Evolutionary conservation across 2,888 invertebrate species (phyloP), one percentile per base, ranked within the genome.

Genomic region (Odontocerum albicorne): DNA sequence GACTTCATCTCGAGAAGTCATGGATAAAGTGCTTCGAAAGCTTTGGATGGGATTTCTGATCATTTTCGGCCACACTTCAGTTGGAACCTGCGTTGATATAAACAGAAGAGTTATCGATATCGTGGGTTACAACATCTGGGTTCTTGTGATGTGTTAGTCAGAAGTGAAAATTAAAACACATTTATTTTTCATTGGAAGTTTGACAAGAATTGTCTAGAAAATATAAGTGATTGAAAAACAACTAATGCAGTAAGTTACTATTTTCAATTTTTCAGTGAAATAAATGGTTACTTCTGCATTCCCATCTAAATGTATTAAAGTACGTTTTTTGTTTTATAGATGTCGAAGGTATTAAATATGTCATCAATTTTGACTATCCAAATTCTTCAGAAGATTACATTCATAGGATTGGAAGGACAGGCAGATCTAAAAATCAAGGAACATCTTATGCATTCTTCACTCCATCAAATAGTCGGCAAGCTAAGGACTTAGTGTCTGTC

Each of bases 371-470:
- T 80, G 96, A 96, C 79, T 96, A 94, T 75, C 96, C 96, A 52
- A 91, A 91, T 73, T 93, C 92, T 57, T 92, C 93, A 50, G 96
- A 96, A 73, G 95, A 96, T 75, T 96, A 96, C 72, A 92, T 96
- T 67, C 96, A 96, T 75, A 87, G 96, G 61, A 96, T 96, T 72
- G 96, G 96, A 55, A 86, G 96, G 66, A 96, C 96, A 35, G 96
- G 93, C 47, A 84, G 96, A 47, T 88, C 89, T 36, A 86, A 90
- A 70, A 84, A 88, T 64, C 91, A 88, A 64, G 94, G 93, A 64
- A 95, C 94, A 59, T 94, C 96, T 36, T 96, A 95, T 72, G 95
- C 96, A 54, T 95, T 96, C 80, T 95, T 96, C 76, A 95, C 95
- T 40, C 88, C 88, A 36, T 85, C 86, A 64, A 95, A 96, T 71